A percentile compares a stretch with the other conserved stretches of the same genome.
These are phyloP conservation scores for Amorpha juglandis DNA, from an alignment of 2,888 invertebrate species.

Conservation along the genomic window DNA sequence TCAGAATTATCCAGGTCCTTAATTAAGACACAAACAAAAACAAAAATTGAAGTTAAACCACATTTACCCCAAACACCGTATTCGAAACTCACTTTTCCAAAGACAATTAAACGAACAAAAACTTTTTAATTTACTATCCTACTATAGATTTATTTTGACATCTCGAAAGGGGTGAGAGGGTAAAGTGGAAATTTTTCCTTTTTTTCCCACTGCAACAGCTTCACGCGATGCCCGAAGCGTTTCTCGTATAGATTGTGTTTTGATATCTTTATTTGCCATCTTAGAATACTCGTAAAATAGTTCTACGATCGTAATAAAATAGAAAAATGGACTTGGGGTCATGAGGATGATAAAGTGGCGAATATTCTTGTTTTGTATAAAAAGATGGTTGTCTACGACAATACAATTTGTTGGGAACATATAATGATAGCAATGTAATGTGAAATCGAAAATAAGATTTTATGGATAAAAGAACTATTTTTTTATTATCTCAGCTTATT, in stretches of 20 bases:
- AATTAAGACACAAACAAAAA: background rate
- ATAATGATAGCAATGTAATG: background rate
- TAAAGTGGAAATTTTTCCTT: slow-evolving; percentile 65
- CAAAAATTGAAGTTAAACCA: background rate
- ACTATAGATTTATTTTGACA: slow-evolving; percentile 25
- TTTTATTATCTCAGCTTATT: no score
- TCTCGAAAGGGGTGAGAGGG: slow-evolving; percentile 25
- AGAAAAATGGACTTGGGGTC: slow-evolving; percentile 23
- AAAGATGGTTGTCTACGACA: slow-evolving; percentile 8
- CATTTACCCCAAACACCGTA: background rate
- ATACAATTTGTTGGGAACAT: background rate
- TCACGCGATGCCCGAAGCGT: slow-evolving; percentile 63
- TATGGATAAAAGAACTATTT: no score
- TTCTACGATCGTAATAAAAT: slow-evolving; percentile 35
- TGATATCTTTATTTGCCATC: slow-evolving; percentile 65
- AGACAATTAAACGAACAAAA: slow-evolving; percentile 5
- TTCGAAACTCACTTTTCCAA: background rate
- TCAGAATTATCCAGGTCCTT: background rate
- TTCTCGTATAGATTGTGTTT: slow-evolving; percentile 55
- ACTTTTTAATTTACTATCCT: slow-evolving; percentile 18
- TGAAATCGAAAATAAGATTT: background rate
- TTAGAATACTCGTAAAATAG: slow-evolving; percentile 56
- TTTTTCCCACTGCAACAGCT: slow-evolving; percentile 60
- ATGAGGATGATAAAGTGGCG: slow-evolving; percentile 14
- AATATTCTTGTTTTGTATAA: slow-evolving; percentile 5